Conservation (phyloP, 2,888 invertebrate species). For the Melanostoma mellinum region DNA sequence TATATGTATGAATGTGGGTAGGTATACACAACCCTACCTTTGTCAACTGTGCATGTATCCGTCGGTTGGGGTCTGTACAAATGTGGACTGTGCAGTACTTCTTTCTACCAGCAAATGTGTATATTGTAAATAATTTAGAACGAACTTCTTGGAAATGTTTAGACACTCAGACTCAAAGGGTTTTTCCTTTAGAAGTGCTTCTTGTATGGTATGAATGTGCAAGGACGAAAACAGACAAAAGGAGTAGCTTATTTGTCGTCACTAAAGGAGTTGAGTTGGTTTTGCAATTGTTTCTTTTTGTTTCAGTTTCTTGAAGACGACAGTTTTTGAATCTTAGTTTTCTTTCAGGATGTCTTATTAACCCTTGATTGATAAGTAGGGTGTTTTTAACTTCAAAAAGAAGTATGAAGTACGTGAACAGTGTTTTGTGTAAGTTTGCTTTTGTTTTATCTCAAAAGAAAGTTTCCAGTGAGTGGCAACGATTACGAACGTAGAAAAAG, state of each 20-base stretch:
- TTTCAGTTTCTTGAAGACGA: constrained; percentile 4
- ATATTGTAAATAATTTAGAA: constrained; percentile 55
- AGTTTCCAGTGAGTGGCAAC: too few relatives aligned
- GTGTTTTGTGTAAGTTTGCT: too few relatives aligned
- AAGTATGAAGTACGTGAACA: too few relatives aligned
- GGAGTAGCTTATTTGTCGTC: not conserved
- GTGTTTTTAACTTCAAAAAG: too few relatives aligned
- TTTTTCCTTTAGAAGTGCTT: constrained; percentile 30
- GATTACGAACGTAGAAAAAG: too few relatives aligned
- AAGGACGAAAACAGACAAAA: not conserved
- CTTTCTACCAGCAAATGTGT: not conserved
- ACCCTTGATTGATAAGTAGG: too few relatives aligned
- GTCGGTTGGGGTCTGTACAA: not conserved
- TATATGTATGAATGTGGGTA: too few relatives aligned
- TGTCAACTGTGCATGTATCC: not conserved
- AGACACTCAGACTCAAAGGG: constrained; percentile 51
- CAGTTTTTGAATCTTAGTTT: not conserved
- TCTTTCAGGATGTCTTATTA: too few relatives aligned
- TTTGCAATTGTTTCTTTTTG: constrained; percentile 11
- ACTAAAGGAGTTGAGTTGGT: not conserved
- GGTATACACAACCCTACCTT: too few relatives aligned
- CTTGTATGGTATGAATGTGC: constrained; percentile 5
- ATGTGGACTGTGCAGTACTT: constrained; percentile 19
- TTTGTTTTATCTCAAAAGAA: too few relatives aligned
- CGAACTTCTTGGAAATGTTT: constrained; percentile 27